Percentiles rank a stretch among this genome's conserved stretches.
phyloP scores from a whole-genome alignment of 1,140 invertebrate genomes.

The Drosophila nigromelanica region DNA sequence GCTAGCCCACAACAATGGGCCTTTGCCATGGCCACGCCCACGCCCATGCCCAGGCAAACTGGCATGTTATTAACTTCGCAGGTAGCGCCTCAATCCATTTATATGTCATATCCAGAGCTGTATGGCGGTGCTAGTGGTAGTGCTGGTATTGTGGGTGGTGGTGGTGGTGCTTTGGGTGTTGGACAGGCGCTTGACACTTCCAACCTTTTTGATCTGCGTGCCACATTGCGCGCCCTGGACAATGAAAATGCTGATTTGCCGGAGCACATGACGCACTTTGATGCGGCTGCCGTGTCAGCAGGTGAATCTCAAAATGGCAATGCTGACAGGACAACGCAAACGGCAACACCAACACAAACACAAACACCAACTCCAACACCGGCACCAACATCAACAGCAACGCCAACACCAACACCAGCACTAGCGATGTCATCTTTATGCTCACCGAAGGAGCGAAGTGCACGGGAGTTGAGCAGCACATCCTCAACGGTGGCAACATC shows the following conservation, averaged over 20 bases:
- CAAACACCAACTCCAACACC: constrained; percentile 16
- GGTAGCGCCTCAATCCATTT: constrained; percentile 41
- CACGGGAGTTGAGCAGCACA: constrained; percentile 68
- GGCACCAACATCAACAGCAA: not conserved
- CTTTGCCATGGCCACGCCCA: constrained; percentile 70
- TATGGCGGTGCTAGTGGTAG: constrained; percentile 42
- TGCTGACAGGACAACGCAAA: constrained; percentile 28
- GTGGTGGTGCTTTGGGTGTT: not conserved
- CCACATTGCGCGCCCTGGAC: constrained; percentile 72
- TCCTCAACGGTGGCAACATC: constrained; percentile 72
- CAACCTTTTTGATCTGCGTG: constrained; percentile 71
- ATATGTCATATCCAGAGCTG: constrained; percentile 49
- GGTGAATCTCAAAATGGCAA: constrained; percentile 4
- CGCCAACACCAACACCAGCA: not conserved
- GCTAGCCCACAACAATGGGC: constrained; percentile 64
- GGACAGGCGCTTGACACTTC: constrained; percentile 46
- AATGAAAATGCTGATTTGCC: constrained; percentile 78
- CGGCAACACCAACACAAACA: constrained; percentile 10
- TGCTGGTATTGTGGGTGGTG: not conserved
- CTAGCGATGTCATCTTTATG: constrained; percentile 23
- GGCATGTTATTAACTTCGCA: constrained; percentile 69
- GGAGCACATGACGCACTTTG: constrained; percentile 65
- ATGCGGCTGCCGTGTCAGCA: constrained; percentile 31
- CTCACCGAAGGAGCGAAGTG: constrained; percentile 38
- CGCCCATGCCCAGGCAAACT: constrained; percentile 47